Evolutionary conservation across 1,140 invertebrate genomes (phyloP), one percentile per base, ranked within the genome.

Genomic region (Euborellia annulipes): DNA sequence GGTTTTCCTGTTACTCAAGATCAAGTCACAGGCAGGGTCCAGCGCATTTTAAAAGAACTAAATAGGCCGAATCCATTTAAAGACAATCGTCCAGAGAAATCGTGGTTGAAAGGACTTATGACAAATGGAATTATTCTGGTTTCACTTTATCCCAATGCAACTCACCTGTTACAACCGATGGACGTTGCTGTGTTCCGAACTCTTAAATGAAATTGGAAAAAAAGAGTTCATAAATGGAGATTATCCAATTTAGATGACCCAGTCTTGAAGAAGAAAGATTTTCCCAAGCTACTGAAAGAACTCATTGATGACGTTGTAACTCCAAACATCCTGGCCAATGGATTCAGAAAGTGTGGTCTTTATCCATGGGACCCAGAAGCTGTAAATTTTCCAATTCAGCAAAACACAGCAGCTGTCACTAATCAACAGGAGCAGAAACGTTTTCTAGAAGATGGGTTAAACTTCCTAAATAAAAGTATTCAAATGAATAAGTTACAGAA

Each of bases 81-180:
- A 13, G 43, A 45, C 16, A 36, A 45, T 45, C 30, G 36, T 16
- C 43, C 43, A 36, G 43, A 14, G 18, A 45, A 32, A 45, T 36
- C 43, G 13, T 45, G 43, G 43, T 17, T 45, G 2, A 13, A 36
- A 20, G 20, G 43, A 2, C 36, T 45, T 45, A 17, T 45, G 22
- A 27, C n/a, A 44, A 55, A 63, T 50, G 47, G 50, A 16, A 59
- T 66, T 20, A 58, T 66, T 49, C 47, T 67, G 32, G 59, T 63
- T 32, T 55, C 58, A 14, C 51, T 68, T 11, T 54, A 53, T 7
- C 58, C 64, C 1, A 67, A 65, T 51, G 53, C 61, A 6, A 64
- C 65, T 13, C 63, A 66, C 47, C 58, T 67, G 3, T 45, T 65
- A 27, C 62, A 65, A 46, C 61, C 60, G 14, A 55, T 59, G 13